phyloP scores from a whole-genome alignment of 2,888 invertebrate species.

The Drosophila aldrichi region DNA sequence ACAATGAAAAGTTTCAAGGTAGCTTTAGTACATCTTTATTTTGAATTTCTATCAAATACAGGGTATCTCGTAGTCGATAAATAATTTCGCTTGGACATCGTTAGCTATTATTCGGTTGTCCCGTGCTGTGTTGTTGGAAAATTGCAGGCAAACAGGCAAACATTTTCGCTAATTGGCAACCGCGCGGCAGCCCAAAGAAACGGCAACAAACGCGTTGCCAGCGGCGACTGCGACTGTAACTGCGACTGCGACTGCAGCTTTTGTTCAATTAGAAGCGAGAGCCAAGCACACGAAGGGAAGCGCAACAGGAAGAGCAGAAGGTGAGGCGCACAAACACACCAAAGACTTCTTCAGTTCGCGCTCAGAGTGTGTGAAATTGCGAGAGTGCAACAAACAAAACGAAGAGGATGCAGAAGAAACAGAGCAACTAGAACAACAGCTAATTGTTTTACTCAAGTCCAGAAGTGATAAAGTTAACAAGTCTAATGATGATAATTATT shows the following conservation, averaged over 20 bases:
- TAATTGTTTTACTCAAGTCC: conserved; percentile 44
- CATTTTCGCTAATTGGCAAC: conserved; percentile 71
- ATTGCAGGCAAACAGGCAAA: conserved; percentile 59
- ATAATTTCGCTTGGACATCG: not conserved
- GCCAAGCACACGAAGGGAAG: conserved; percentile 6
- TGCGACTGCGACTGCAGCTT: conserved; percentile 25
- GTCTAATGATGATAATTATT: conserved; percentile 44
- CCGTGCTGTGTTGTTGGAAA: conserved; percentile 49
- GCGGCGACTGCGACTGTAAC: conserved; percentile 20
- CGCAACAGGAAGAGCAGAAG: conserved; percentile 2
- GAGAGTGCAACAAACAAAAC: conserved; percentile 25
- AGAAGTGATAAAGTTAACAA: conserved; percentile 53
- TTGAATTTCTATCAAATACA: not conserved
- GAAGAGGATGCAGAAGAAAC: conserved; percentile 10
- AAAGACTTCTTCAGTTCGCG: conserved; percentile 10
- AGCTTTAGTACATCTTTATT: not conserved
- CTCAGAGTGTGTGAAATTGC: conserved; percentile 48
- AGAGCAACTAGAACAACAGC: conserved; percentile 26
- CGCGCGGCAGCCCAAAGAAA: conserved; percentile 46
- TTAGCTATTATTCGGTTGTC: conserved; percentile 7
- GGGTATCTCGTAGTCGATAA: not conserved
- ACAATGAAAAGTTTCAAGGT: not conserved
- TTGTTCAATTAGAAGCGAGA: conserved; percentile 73
- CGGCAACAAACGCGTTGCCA: conserved; percentile 28
- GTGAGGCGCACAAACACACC: not conserved